Evolutionary conservation across 2,888 invertebrate species (phyloP), one percentile per base, ranked within the genome.

Genomic region (Amiota mariae): DNA sequence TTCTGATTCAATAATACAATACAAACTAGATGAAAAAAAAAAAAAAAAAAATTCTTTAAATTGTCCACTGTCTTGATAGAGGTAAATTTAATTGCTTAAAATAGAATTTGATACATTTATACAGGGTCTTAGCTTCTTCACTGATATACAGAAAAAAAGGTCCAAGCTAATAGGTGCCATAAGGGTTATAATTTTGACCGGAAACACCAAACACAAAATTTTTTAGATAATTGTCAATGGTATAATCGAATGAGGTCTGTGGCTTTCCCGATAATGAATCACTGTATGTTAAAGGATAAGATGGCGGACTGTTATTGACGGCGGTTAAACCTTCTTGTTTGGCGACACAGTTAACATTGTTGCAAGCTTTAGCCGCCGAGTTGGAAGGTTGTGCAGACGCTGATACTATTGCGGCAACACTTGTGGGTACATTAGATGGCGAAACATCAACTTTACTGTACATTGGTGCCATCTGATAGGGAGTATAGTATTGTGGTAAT

Each of bases 221-320:
- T 73, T 83, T 83, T 0, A 83, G 80, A 36, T 83, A 83, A 24
- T 84, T 83, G 68, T 85, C 86, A 24, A 83, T 83, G 67, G 85
- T 18, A 48, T 66, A 18, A 1, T 66, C 66, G 1, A 48, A 48
- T 11, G 63, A 18, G 12, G 1, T 12, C 8, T n/a, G 48, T 48
- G 49, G 63, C 47, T 73, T 64, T 8, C n/a, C 15, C 8, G 66
- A 15, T 15, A 20, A 10, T 15, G 15, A 13, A 18, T 59, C 3
- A 18, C 10, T n/a, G 59, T n/a, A 59, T n/a, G n/a, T 4, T 4
- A 11, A 76, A 51, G 0, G 79, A 71, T 80, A 80, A 12, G 75
- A 59, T 12, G 81, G 81, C 66, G 81, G 75, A 48, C 68, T 79
- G 15, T 81, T 83, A 56, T 80, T 82, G 54, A 72, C 63, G 15